Evolutionary conservation across 2,888 invertebrate species (phyloP), one percentile per base, ranked within the genome.

Genomic region (Cremastinae sp.): DNA sequence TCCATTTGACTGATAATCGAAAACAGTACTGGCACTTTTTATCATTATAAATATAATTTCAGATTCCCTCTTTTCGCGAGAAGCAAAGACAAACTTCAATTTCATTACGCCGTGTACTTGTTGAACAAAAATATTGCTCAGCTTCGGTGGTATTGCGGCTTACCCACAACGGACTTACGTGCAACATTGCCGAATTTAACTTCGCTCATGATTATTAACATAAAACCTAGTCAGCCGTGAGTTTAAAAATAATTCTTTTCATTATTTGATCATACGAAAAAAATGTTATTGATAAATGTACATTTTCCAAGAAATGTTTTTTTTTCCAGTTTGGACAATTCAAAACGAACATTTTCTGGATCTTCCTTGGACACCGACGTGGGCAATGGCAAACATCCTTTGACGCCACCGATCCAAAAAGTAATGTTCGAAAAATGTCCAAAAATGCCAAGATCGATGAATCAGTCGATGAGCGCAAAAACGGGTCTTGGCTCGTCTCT

Each of bases 121-220:
- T 90, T 98, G 35, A 98, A 98, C 91, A 98, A 97, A 90, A 97
- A 98, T 87, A 95, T 99, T 78, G 96, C 96, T 0, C 98, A 99
- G 90, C 90, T 98, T 75, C 90, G 96, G 58, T 95, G 95, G 92
- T 94, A 94, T 51, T 93, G 94, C 79, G 94, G 94, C 0, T 90
- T 96, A 47, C 92, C 94, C 0, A 94, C 96, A 0, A 90, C 92
- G 2, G 96, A 96, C 87, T 92, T 96, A 76, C 90, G 95, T 74
- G 93, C 94, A 2, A 97, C 96, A 0, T 90, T 97, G 70, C 92
- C 93, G 20, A 97, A 97, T 88, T 90, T 97, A 7, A 92, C 92
- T 79, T 91, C 91, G 22, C 88, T 95, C 59, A 76, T 76, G 76
- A 90, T 93, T n/a, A n/a, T n/a, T 49, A 91, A 91, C 78, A 84